phyloP scores from a whole-genome alignment of 2,888 invertebrate species.

The Glyphotaelius pellucidus region DNA sequence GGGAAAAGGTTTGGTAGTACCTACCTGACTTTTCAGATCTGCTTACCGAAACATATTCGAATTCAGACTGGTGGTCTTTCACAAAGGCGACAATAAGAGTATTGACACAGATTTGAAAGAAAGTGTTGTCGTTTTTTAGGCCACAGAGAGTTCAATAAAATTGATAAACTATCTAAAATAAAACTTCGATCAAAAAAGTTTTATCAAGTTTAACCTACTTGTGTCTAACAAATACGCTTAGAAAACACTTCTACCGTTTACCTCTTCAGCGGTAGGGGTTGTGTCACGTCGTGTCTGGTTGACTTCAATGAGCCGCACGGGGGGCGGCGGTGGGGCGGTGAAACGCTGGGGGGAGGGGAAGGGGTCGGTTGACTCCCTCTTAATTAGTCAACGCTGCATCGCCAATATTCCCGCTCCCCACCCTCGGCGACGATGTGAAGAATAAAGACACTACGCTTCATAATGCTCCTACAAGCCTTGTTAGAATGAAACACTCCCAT shows the following conservation, averaged over 20 bases:
- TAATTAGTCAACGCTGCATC: conserved; percentile 25
- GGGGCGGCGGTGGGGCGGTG: neutral
- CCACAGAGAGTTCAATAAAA: too few relatives aligned
- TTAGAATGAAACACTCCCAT: neutral
- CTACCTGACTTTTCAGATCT: too few relatives aligned
- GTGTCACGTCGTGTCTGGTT: neutral
- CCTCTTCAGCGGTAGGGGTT: neutral
- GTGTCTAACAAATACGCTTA: neutral
- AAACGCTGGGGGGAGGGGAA: too few relatives aligned
- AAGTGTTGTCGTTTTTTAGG: neutral
- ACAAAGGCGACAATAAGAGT: too few relatives aligned
- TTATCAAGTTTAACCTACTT: neutral
- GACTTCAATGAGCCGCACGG: neutral
- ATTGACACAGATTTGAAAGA: neutral
- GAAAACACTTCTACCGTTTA: neutral
- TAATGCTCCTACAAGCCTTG: neutral
- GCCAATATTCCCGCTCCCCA: neutral
- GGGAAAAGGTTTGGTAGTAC: too few relatives aligned
- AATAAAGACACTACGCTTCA: conserved; percentile 2
- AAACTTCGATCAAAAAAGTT: too few relatives aligned
- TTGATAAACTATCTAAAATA: too few relatives aligned
- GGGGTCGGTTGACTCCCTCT: neutral
- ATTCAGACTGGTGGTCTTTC: too few relatives aligned
- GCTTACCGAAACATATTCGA: too few relatives aligned
- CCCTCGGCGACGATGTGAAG: neutral